Evolutionary conservation across 1,140 invertebrate genomes (phyloP).

Genomic region (Chelonus insularis): DNA sequence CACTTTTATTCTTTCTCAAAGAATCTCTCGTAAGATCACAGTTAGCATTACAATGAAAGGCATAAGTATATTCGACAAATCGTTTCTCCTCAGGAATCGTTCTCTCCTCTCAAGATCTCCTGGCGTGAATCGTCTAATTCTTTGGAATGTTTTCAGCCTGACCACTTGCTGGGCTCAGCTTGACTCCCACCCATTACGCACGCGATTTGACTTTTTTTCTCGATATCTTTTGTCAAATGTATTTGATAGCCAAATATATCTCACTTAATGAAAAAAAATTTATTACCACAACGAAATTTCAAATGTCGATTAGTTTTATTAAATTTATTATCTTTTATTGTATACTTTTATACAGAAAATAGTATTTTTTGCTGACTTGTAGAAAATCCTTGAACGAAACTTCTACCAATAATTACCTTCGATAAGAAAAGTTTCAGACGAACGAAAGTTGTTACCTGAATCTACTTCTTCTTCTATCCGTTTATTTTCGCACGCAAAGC

Average conservation of each 20-base stretch:
- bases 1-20: not conserved
- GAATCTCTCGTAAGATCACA: conserved; percentile 27
- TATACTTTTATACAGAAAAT: conserved; percentile 9
- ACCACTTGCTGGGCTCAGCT: conserved; percentile 51
- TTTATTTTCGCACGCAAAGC: conserved; percentile 23
- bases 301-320: conserved; percentile 18
- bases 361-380: conserved; percentile 23
- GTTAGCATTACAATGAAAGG: conserved; percentile 49
- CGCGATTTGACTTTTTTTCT: conserved; percentile 30
- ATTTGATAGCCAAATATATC: conserved; percentile 3
- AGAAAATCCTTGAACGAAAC: conserved; percentile 14
- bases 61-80: conserved; percentile 47
- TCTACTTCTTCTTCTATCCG: conserved; percentile 12
- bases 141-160: conserved; percentile 49
- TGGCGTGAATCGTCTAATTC: conserved; percentile 50
- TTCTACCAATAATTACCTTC: conserved; percentile 34
- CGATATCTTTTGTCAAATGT: conserved; percentile 33
- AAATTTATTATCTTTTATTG: conserved; percentile 8
- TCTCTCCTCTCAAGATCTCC: conserved; percentile 35
- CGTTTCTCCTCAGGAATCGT: conserved; percentile 33
- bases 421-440: conserved; percentile 33
- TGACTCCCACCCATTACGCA: conserved; percentile 42
- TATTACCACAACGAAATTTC: not conserved
- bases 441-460: conserved; percentile 32
- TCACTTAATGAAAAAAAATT: conserved; percentile 9